Percentiles rank a stretch among this genome's conserved stretches.
These are phyloP conservation scores for Engystomops pustulosus DNA, from an alignment of 2,113 vertebrate species.

Conservation along the genomic window DNA sequence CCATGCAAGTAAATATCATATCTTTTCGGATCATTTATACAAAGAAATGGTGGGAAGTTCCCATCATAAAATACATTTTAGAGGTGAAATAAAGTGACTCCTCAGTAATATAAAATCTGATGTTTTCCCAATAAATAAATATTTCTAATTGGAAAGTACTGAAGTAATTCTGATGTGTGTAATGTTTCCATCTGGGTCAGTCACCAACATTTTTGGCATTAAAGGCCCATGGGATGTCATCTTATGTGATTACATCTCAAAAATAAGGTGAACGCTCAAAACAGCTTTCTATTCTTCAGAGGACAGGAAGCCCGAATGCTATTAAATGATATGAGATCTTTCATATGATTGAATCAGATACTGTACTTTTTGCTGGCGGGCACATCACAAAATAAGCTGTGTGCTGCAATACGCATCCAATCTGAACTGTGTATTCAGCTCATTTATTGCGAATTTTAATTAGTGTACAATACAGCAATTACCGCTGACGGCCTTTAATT, in stretches of 20 bases:
- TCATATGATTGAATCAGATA: slow-evolving; percentile 41
- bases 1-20: too few species aligned
- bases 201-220: neutral
- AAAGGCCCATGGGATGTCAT: neutral
- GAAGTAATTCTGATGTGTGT: neutral
- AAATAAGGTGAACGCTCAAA: slow-evolving; percentile 19
- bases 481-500: neutral
- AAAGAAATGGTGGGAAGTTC: too few species aligned
- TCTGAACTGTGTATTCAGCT: slow-evolving; percentile 39
- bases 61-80: too few species aligned
- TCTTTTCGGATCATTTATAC: too few species aligned
- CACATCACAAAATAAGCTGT: slow-evolving; percentile 18
- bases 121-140: neutral
- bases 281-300: slow-evolving; percentile 22
- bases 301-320: neutral
- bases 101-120: too few species aligned
- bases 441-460: slow-evolving; percentile 39
- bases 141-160: neutral
- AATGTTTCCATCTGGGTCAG: neutral
- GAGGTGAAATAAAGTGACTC: too few species aligned
- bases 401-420: slow-evolving; percentile 24
- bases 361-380: neutral
- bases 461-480: slow-evolving; percentile 17
- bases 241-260: neutral
- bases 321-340: slow-evolving; percentile 50